phyloP scores from a whole-genome alignment of 1,140 invertebrate species.

The Colletes gigas region DNA sequence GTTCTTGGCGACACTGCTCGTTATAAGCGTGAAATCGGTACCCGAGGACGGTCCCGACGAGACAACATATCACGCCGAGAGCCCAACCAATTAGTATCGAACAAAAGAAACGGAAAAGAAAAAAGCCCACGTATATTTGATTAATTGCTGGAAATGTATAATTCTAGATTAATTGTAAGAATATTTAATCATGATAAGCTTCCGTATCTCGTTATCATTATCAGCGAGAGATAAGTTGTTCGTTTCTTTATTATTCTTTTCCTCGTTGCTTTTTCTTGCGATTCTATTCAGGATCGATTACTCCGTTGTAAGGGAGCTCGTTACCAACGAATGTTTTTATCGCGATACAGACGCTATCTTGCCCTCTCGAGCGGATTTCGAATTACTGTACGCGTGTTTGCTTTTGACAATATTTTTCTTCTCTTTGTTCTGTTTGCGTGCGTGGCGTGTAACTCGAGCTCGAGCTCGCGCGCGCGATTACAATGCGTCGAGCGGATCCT shows the following conservation, averaged over 20 bases:
- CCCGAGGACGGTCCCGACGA: not conserved
- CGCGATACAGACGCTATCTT: not conserved
- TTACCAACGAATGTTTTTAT: not conserved
- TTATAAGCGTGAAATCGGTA: conserved; percentile 2
- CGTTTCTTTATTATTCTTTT: not conserved
- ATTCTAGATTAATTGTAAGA: conserved; percentile 25
- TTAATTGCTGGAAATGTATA: conserved; percentile 4
- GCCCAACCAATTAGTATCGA: not conserved
- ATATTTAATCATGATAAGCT: conserved; percentile 39
- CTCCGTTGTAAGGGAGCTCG: not conserved
- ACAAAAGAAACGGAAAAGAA: not conserved
- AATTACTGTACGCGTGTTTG: not conserved
- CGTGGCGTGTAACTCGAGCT: too few species aligned
- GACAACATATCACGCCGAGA: not conserved
- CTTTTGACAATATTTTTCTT: not conserved
- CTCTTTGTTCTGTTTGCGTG: not conserved
- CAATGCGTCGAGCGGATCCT: too few species aligned
- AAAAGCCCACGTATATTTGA: conserved; percentile 18
- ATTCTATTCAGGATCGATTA: not conserved
- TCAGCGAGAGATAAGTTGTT: conserved; percentile 15
- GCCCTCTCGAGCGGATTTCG: not conserved
- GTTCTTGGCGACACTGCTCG: conserved; percentile 25
- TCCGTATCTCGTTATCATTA: conserved; percentile 13
- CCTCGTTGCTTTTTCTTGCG: not conserved
- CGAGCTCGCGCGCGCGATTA: too few species aligned